phyloP scores from a whole-genome alignment of 2,113 vertebrate genomes.

The Bombycilla garrulus region DNA sequence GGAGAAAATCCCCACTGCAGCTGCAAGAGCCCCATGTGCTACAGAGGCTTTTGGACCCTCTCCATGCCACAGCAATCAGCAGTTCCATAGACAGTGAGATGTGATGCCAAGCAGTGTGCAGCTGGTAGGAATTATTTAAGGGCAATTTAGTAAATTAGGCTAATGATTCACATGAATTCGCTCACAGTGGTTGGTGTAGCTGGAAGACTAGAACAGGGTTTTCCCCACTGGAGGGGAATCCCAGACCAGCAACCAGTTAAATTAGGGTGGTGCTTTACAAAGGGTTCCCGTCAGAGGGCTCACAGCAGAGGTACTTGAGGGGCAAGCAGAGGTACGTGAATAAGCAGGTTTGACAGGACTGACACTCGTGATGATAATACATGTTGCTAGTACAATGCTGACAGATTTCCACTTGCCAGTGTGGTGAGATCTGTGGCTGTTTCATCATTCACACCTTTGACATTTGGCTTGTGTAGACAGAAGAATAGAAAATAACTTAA shows the following conservation, averaged over 20 bases:
- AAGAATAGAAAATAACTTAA: not conserved
- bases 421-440: not conserved
- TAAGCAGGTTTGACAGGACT: not conserved
- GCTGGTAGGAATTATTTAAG: not conserved
- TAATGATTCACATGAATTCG: not conserved
- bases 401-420: not conserved
- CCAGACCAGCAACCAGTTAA: not conserved
- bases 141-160: constrained; percentile 28
- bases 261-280: not conserved
- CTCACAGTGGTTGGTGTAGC: not conserved
- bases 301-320: not conserved
- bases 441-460: not conserved
- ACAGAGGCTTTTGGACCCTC: not conserved
- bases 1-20: not conserved
- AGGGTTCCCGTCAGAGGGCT: not conserved
- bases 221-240: not conserved
- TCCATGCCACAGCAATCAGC: not conserved
- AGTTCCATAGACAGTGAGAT: not conserved
- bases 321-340: not conserved
- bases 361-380: not conserved
- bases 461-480: not conserved
- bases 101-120: not conserved
- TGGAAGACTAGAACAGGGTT: not conserved
- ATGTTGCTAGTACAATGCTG: not conserved
- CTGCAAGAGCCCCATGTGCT: accelerated